Conservation (phyloP, 2,888 invertebrate species). For the Amphipyra tragopoginis region DNA sequence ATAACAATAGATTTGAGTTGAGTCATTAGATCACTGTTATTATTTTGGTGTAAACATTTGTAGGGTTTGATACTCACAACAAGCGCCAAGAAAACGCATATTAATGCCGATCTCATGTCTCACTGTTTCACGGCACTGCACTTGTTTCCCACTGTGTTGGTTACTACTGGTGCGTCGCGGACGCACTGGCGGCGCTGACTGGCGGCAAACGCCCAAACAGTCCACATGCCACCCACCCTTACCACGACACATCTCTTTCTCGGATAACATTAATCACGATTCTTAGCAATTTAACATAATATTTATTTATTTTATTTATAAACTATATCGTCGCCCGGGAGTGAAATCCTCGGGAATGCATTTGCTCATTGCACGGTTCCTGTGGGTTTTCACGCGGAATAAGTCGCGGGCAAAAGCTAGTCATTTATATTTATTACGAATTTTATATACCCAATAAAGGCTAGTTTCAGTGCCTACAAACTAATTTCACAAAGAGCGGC, state of each 20-base stretch:
- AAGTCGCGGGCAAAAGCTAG: no score
- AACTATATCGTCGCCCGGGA: no score
- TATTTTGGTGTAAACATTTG: background rate
- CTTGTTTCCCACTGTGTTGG: conserved; percentile 51
- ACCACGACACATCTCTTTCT: conserved; percentile 26
- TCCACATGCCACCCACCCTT: conserved; percentile 46
- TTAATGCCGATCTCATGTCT: conserved; percentile 81
- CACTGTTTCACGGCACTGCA: conserved; percentile 74
- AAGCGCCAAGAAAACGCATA: conserved; percentile 80
- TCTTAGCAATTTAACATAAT: background rate
- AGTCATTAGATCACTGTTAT: no score
- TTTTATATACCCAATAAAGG: no score
- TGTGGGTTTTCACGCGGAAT: no score
- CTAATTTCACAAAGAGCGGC: no score
- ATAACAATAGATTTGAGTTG: no score
- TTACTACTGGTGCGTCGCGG: conserved; percentile 73
- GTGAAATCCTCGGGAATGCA: no score
- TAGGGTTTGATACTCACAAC: conserved; percentile 73
- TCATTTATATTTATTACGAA: no score
- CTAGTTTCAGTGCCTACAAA: no score
- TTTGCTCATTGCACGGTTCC: no score
- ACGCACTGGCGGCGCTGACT: conserved; percentile 73
- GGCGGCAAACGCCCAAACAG: conserved; percentile 40
- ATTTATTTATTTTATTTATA: no score
- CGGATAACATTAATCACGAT: conserved; percentile 19